Evolutionary conservation across 2,113 vertebrate genomes (phyloP).

Genomic region (Delphinapterus leucas): DNA sequence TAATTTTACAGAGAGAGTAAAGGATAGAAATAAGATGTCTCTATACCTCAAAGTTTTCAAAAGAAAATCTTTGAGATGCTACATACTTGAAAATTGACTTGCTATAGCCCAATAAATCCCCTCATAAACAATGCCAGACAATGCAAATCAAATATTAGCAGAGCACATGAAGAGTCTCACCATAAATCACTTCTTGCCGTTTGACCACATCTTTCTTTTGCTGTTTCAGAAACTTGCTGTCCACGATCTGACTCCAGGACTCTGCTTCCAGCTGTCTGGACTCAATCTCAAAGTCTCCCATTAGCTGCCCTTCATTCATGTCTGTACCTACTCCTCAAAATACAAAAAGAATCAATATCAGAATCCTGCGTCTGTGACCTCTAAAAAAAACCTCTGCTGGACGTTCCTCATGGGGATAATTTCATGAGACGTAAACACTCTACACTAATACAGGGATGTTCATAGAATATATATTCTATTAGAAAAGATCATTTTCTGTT

Average conservation of each 20-base stretch:
- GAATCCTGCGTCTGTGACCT: not conserved
- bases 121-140: not conserved
- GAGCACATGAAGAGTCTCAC: conserved; percentile 79
- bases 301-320: conserved; percentile 95
- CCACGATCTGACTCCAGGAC: conserved; percentile 95
- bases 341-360: conserved; percentile 23
- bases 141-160: not conserved
- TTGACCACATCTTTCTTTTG: conserved; percentile 93
- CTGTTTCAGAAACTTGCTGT: conserved; percentile 90
- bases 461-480: not conserved
- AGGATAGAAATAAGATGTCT: not conserved
- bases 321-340: conserved; percentile 92
- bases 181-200: conserved; percentile 96
- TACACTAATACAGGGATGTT: not conserved
- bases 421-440: not conserved
- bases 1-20: not conserved
- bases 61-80: not conserved
- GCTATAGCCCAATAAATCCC: accelerated
- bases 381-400: not conserved
- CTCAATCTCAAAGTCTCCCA: conserved; percentile 95
- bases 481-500: not conserved
- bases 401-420: not conserved
- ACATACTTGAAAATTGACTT: not conserved
- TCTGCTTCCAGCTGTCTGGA: conserved; percentile 93
- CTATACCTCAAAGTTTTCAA: not conserved